Percentiles rank a stretch among this genome's conserved stretches.
phyloP scores from a whole-genome alignment of 2,888 invertebrate genomes.

The Xestia xanthographa region DNA sequence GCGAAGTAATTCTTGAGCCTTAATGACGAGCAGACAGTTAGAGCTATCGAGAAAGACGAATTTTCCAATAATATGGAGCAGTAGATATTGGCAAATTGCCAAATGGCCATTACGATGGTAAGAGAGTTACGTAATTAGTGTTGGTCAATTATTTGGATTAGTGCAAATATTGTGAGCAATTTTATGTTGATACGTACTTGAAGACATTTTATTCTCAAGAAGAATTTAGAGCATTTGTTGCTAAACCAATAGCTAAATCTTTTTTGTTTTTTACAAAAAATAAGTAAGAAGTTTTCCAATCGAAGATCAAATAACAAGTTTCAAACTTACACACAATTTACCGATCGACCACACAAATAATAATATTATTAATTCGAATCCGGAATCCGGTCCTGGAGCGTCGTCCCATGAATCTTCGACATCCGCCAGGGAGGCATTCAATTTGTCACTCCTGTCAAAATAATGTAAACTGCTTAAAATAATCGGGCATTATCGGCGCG shows the following conservation, averaged over 20 bases:
- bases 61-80: slow-evolving; percentile 8
- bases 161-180: background rate
- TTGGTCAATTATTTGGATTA: background rate
- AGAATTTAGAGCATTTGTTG: too few species aligned
- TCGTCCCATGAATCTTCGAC: slow-evolving; percentile 83
- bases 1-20: too few species aligned
- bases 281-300: background rate
- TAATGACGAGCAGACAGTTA: background rate
- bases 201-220: background rate
- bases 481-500: slow-evolving; percentile 76
- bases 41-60: background rate
- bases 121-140: slow-evolving; percentile 8
- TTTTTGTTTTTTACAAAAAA: too few species aligned
- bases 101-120: background rate
- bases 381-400: slow-evolving; percentile 71
- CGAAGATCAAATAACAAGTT: slow-evolving; percentile 32
- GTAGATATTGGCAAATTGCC: slow-evolving; percentile 26
- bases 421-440: slow-evolving; percentile 83
- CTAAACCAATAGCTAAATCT: too few species aligned
- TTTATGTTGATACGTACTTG: background rate
- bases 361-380: slow-evolving; percentile 79
- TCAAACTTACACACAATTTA: slow-evolving; percentile 50
- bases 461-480: slow-evolving; percentile 83
- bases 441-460: slow-evolving; percentile 88
- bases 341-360: slow-evolving; percentile 59